Conservation (phyloP, 2,888 invertebrate species). For the Drosophila kuntzei region DNA sequence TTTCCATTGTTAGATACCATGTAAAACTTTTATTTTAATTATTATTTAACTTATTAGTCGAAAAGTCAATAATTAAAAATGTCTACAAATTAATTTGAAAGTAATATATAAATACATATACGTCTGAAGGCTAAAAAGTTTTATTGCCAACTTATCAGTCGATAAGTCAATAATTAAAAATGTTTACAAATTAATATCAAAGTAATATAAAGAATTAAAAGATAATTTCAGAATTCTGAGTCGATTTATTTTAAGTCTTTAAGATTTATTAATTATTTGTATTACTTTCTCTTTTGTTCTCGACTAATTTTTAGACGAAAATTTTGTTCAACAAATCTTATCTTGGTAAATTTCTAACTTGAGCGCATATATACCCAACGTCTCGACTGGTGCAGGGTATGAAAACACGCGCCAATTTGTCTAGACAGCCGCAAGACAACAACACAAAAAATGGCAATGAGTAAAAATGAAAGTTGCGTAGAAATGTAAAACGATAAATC, state of each 20-base stretch:
- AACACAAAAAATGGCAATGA: constrained; percentile 25
- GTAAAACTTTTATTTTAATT: background rate
- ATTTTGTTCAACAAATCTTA: background rate
- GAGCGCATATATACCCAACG: background rate
- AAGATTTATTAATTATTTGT: background rate
- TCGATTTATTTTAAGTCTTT: no score
- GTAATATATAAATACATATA: no score
- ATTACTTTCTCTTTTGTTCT: background rate
- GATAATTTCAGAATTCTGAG: background rate
- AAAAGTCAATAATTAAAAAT: no score
- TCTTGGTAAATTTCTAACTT: background rate
- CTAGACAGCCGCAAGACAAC: constrained; percentile 62
- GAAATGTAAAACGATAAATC: constrained; percentile 22
- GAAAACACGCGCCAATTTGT: constrained; percentile 62
- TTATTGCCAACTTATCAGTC: background rate
- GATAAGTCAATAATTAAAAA: background rate
- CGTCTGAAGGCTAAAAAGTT: no score
- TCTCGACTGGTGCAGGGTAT: constrained; percentile 9
- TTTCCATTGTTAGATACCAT: constrained; percentile 4
- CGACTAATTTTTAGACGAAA: background rate
- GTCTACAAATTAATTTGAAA: no score
- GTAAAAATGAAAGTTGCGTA: constrained; percentile 24
- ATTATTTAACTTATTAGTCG: background rate
- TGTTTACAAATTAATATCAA: background rate
- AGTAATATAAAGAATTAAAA: background rate